Evolutionary conservation across 2,113 vertebrate genomes (phyloP).

Genomic region (Pelusios castaneus): DNA sequence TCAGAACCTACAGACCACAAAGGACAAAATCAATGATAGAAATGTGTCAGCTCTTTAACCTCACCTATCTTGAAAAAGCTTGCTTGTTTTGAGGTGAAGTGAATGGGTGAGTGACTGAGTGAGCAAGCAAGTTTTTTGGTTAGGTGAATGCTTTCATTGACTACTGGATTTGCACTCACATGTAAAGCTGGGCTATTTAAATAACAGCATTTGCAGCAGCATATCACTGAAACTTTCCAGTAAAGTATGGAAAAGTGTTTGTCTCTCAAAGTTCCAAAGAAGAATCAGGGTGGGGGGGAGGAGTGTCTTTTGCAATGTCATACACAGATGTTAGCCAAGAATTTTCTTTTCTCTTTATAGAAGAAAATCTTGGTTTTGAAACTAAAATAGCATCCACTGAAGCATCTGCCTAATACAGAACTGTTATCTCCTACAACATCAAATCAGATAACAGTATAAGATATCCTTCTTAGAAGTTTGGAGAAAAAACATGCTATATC

Average conservation of each 20-base stretch:
- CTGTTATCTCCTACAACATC: not conserved
- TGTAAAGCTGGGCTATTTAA: not conserved
- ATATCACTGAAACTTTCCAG: not conserved
- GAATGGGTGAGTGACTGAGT: not conserved
- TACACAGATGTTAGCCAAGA: not conserved
- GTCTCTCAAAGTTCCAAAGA: not conserved
- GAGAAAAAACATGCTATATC: not conserved
- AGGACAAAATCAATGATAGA: slow-evolving; percentile 42
- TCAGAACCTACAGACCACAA: slow-evolving; percentile 87
- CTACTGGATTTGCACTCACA: not conserved
- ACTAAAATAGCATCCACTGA: not conserved
- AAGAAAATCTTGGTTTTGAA: not conserved
- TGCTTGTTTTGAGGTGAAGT: not conserved
- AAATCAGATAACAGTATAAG: not conserved
- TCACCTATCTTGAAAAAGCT: not conserved
- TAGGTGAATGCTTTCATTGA: not conserved
- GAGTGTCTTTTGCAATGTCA: not conserved
- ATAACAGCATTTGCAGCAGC: not conserved
- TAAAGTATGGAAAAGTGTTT: not conserved
- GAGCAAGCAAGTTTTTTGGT: not conserved
- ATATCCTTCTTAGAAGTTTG: not conserved
- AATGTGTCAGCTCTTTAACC: slow-evolving; percentile 29
- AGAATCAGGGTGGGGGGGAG: not conserved
- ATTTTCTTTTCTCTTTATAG: not conserved
- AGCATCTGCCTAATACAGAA: not conserved